Evolutionary conservation across 1,140 invertebrate species (phyloP), one percentile per base, ranked within the genome.

Genomic region (Drosophila oshimai): DNA sequence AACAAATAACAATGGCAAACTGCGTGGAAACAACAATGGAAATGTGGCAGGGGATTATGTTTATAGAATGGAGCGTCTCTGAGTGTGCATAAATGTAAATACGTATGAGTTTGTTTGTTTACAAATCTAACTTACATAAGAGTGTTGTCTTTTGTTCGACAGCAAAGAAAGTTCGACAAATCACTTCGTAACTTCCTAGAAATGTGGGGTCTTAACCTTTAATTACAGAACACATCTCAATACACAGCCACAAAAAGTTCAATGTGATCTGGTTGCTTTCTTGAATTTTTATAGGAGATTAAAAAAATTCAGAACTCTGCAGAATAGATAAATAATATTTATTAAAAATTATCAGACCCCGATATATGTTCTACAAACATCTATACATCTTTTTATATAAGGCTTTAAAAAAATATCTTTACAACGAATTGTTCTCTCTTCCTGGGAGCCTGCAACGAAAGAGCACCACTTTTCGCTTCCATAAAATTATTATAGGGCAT

Each of bases 1-100:
- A 44, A 24, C 54, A 64, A 77, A 54, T 58, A 77, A 72, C 75
- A 78, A 78, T 68, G 44, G 45, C 34, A 51, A 61, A 54, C 50
- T 53, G 65, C 61, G 54, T 29, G 50, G 46, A 55, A 69, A 51
- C 46, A 74, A 55, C 49, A 74, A 74, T 36, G 37, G 9, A 68
- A 45, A 31, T 39, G 13, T 36, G 24, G 20, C 3, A 15, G 6
- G 17, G 17, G 26, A 13, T 31, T 39, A 22, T 42, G 47, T 41
- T 45, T 22, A 5, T 4, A 10, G n/a, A 24, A 42, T 2, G 29
- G 17, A 2, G 17, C 24, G 18, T 17, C 7, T 36, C 6, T 41
- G 6, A 3, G 31, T 9, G 41, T 9, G 34, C 7, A 34, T n/a
- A 12, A 9, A 15, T 36, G 31, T 26, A 58, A 22, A 28, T 39